Conservation (phyloP, 2,113 vertebrate genomes). For the Pachyramphus minor region DNA sequence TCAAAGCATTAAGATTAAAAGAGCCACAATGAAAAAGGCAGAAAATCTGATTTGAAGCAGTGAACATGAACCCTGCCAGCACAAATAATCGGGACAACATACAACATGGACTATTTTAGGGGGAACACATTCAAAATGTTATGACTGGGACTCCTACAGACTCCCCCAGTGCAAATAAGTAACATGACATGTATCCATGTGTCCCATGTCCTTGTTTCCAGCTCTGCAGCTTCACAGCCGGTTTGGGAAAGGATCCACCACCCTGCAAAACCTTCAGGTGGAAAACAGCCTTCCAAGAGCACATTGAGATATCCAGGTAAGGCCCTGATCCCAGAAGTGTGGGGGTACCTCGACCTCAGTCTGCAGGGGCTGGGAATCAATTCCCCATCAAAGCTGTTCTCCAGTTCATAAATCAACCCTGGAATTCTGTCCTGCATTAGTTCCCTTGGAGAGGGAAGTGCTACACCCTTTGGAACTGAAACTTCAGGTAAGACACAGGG, state of each 20-base stretch:
- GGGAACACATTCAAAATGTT: neutral
- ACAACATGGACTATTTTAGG: neutral
- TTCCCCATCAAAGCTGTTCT: neutral
- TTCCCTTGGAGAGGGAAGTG: neutral
- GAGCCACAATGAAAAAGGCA: neutral
- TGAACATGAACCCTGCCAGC: neutral
- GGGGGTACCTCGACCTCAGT: neutral
- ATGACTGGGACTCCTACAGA: neutral
- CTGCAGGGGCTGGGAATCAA: neutral
- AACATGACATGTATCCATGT: accelerated
- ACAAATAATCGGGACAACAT: neutral
- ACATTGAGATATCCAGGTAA: neutral
- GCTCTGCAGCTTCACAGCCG: neutral
- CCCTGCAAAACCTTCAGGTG: neutral
- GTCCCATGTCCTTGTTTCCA: neutral
- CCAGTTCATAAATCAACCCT: neutral
- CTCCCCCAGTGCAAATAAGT: neutral
- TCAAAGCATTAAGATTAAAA: neutral
- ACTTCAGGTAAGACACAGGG: neutral
- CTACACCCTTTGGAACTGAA: neutral
- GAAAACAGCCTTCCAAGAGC: neutral
- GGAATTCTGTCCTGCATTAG: neutral
- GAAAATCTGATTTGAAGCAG: neutral
- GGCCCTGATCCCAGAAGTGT: neutral
- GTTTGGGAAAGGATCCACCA: neutral